Base-by-base conservation (phyloP, 2,113 vertebrate genomes). In the Paramisgurnus dabryanus region DNA sequence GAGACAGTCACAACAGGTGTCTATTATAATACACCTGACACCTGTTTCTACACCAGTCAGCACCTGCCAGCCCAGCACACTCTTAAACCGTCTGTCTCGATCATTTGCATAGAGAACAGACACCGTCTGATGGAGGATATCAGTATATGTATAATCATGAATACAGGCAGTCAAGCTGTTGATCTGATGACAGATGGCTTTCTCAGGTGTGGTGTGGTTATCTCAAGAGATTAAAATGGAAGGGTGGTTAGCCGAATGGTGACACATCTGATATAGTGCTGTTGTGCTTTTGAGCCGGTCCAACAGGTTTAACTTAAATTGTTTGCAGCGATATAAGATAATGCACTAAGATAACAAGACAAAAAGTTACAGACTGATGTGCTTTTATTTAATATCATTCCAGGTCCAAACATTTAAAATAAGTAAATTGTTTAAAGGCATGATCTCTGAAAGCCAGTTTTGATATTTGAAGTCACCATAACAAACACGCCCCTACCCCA, bases 121-220 rank as follows among this genome's bases (percentile, higher is more conserved):
- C 27, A 34, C 17, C 39, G 61, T 27, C 72, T 68, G 70, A 53
- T 73, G 57, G 74, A 74, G 55, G 57, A 74, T 80, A 66, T 18
- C n/a, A 12, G 18, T 34, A 66, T 57, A 8, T 47, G 60, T 53
- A n/a, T 76, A 41, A 17, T 39, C 49, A 76, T 76, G 83, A 73
- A 50, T 12, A 39, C 34, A 60, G 58, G 57, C 58, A 67, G n/a
- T 50, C n/a, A 9, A n/a, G 39, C 47, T 66, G 82, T 67, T 43
- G 66, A 74, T 81, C 67, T 78, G 41, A 17, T 18, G 63, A 45
- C 84, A 85, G 84, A 11, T 85, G 80, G 73, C 43, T 57, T 66
- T 76, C 53, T 76, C 47, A 18, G 45, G 74, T 76, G 43, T 65
- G 10, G 60, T 17, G 13, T 11, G 45, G 41, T 47, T 22, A 64